Conservation (phyloP, 2,113 vertebrate genomes). For the Apteryx mantelli region DNA sequence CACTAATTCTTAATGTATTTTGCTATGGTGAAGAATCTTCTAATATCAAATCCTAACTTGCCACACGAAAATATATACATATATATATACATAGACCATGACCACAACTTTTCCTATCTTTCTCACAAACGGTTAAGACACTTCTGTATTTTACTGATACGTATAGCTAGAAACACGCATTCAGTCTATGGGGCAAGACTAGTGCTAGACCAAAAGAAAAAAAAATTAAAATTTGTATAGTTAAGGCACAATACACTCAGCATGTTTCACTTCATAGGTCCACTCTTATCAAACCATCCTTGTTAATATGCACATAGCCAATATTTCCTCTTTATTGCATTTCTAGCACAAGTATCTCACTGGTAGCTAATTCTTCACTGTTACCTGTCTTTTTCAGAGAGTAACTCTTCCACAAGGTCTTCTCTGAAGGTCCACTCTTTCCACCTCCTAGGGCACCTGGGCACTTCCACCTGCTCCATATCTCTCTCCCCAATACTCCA, state of each 20-base stretch:
- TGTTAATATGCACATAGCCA: not conserved
- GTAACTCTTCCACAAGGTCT: not conserved
- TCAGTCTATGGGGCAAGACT: too few species aligned
- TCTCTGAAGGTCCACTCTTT: not conserved
- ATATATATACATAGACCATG: not conserved
- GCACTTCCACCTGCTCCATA: not conserved
- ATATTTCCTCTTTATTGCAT: not conserved
- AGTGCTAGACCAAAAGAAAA: too few species aligned
- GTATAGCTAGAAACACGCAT: too few species aligned
- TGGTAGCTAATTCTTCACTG: not conserved
- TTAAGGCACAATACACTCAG: not conserved
- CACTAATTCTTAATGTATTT: too few species aligned
- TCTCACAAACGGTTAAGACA: not conserved
- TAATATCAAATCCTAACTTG: not conserved
- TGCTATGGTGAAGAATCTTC: too few species aligned
- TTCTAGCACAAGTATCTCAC: not conserved
- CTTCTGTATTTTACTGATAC: not conserved
- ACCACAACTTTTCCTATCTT: not conserved
- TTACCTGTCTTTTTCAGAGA: not conserved
- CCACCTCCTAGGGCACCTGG: not conserved
- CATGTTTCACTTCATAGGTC: not conserved
- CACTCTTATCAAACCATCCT: not conserved
- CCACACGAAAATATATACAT: not conserved
- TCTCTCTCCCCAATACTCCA: not conserved
- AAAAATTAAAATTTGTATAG: too few species aligned